phyloP scores from a whole-genome alignment of 2,113 vertebrate species.

The Felis catus region DNA sequence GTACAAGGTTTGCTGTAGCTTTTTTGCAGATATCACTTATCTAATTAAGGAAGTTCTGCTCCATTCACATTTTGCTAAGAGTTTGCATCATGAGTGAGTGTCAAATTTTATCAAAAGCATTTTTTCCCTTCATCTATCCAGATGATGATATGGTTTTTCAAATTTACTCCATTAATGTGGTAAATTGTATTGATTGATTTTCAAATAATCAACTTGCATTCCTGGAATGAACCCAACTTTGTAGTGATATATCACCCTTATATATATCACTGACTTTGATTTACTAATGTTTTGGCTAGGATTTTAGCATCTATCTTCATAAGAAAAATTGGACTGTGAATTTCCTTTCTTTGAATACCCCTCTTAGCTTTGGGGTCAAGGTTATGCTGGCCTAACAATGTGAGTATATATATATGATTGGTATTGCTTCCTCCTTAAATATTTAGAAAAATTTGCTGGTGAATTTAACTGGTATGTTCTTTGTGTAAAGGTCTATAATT shows the following conservation, averaged over 20 bases:
- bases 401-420: neutral
- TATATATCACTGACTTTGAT: conserved; percentile 16
- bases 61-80: neutral
- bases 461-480: neutral
- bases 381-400: neutral
- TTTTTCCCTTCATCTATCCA: neutral
- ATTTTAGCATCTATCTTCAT: neutral
- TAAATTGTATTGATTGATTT: conserved; percentile 25
- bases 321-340: neutral
- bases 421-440: conserved; percentile 9
- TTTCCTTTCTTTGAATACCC: neutral
- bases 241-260: neutral
- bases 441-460: neutral
- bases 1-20: neutral
- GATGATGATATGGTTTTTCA: neutral
- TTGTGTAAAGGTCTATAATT: neutral
- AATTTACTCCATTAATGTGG: neutral
- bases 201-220: conserved; percentile 20
- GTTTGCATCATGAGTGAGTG: neutral
- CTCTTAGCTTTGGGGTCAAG: neutral
- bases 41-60: neutral
- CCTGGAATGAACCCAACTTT: conserved; percentile 3
- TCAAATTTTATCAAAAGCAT: neutral
- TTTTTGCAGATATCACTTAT: neutral
- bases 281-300: conserved; percentile 44